phyloP scores from a whole-genome alignment of 1,140 invertebrate genomes.

The Parasteatoda tepidariorum region DNA sequence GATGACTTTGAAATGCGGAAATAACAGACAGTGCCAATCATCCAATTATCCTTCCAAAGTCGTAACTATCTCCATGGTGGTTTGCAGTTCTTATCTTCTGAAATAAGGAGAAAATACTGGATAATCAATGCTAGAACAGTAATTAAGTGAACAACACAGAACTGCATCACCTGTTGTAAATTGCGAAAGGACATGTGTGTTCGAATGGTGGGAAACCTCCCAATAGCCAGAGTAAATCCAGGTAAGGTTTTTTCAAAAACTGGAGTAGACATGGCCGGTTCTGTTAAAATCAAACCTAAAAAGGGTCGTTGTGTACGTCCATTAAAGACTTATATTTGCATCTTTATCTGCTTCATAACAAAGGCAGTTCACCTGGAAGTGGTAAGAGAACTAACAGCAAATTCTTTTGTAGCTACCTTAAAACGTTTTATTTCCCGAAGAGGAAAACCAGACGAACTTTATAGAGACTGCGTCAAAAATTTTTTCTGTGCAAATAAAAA shows the following conservation, averaged over 20 bases:
- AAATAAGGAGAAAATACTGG: too few species aligned
- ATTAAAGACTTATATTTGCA: too few species aligned
- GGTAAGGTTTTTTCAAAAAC: constrained; percentile 13
- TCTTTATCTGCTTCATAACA: constrained; percentile 17
- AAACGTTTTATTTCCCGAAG: background rate
- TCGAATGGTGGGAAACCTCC: background rate
- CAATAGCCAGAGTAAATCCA: background rate
- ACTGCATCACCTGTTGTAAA: constrained; percentile 28
- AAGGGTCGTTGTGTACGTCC: too few species aligned
- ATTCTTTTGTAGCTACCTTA: constrained; percentile 8
- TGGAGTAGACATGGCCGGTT: constrained; percentile 27
- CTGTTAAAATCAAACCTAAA: constrained; percentile 23
- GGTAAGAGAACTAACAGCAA: background rate
- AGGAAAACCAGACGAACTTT: background rate
- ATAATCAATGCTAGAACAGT: too few species aligned
- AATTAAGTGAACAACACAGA: too few species aligned
- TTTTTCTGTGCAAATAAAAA: constrained; percentile 6
- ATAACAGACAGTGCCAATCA: too few species aligned
- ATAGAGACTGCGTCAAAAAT: background rate
- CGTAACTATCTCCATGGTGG: too few species aligned
- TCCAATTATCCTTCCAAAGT: too few species aligned
- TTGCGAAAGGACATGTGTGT: background rate
- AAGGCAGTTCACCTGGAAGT: constrained; percentile 23
- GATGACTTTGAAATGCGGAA: too few species aligned
- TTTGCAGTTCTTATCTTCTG: too few species aligned